These are phyloP conservation scores for Theretra japonica DNA, from an alignment of 2,888 invertebrate genomes.

Conservation along the genomic window DNA sequence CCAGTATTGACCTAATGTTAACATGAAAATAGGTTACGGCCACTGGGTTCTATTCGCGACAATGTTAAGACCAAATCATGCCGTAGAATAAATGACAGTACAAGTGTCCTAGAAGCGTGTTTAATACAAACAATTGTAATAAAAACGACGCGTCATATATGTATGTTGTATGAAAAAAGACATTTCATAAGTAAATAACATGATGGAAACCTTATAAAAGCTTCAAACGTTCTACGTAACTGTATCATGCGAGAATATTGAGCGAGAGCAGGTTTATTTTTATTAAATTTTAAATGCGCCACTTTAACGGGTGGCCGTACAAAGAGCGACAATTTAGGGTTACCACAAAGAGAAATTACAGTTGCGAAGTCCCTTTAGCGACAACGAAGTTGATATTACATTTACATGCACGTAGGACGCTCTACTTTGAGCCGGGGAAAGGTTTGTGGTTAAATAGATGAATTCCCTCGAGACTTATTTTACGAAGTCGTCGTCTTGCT, in stretches of 20 bases:
- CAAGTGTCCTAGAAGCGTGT: not conserved
- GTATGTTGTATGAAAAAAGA: not conserved
- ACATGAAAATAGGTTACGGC: constrained; percentile 20
- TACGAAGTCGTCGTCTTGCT: not conserved
- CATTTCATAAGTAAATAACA: not conserved
- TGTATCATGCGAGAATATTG: constrained; percentile 34
- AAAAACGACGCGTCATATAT: constrained; percentile 1
- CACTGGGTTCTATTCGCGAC: not conserved
- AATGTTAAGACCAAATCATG: not conserved
- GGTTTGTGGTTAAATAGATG: not conserved
- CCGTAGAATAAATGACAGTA: not conserved
- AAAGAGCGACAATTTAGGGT: constrained; percentile 54
- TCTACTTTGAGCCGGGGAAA: not conserved
- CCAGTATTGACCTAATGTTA: constrained; percentile 57
- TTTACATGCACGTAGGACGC: constrained; percentile 36
- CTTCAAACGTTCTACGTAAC: constrained; percentile 13
- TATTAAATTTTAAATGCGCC: constrained; percentile 55
- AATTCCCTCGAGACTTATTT: not conserved
- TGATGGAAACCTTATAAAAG: constrained; percentile 4
- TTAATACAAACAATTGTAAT: not conserved
- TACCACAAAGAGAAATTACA: constrained; percentile 49
- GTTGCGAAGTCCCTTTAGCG: constrained; percentile 34
- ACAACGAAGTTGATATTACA: constrained; percentile 36
- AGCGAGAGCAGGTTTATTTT: constrained; percentile 49
- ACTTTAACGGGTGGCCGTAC: constrained; percentile 48